Conservation (phyloP, 2,888 invertebrate species). For the Celastrina argiolus region DNA sequence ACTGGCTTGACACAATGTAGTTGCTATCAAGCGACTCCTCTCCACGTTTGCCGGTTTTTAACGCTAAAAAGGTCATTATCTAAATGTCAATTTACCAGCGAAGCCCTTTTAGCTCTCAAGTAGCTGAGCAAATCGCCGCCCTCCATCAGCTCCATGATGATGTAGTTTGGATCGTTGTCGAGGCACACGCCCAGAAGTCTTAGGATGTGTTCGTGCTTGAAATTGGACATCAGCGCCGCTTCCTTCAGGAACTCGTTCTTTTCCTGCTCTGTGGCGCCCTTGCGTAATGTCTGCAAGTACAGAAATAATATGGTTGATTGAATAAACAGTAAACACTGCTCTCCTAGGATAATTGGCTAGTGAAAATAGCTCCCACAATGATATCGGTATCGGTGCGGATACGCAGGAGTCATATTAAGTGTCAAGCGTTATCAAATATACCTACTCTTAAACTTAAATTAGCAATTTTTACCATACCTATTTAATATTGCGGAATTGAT, state of each 20-base stretch:
- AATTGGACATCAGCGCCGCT: constrained; percentile 97
- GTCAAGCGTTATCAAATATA: too few species aligned
- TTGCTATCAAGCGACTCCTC: too few species aligned
- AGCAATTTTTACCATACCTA: too few species aligned
- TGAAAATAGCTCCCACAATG: too few species aligned
- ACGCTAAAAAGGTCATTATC: not conserved
- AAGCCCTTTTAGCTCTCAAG: constrained; percentile 87
- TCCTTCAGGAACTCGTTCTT: constrained; percentile 97
- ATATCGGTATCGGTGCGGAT: too few species aligned
- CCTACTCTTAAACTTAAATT: too few species aligned
- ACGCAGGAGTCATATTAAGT: too few species aligned
- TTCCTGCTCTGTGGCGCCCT: constrained; percentile 93
- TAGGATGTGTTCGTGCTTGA: constrained; percentile 97
- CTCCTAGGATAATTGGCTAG: too few species aligned
- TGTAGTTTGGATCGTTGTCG: constrained; percentile 94
- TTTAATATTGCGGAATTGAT: too few species aligned
- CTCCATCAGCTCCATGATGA: constrained; percentile 98
- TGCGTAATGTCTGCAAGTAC: constrained; percentile 85
- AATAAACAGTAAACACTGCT: too few species aligned
- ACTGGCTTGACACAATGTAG: too few species aligned
- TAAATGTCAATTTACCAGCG: constrained; percentile 72
- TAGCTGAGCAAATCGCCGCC: constrained; percentile 96
- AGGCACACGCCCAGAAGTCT: constrained; percentile 95
- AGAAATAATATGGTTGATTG: not conserved
- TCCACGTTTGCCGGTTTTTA: too few species aligned